Evolutionary conservation across 2,888 invertebrate species (phyloP), one percentile per base, ranked within the genome.

Genomic region (Matsumyia berberina): DNA sequence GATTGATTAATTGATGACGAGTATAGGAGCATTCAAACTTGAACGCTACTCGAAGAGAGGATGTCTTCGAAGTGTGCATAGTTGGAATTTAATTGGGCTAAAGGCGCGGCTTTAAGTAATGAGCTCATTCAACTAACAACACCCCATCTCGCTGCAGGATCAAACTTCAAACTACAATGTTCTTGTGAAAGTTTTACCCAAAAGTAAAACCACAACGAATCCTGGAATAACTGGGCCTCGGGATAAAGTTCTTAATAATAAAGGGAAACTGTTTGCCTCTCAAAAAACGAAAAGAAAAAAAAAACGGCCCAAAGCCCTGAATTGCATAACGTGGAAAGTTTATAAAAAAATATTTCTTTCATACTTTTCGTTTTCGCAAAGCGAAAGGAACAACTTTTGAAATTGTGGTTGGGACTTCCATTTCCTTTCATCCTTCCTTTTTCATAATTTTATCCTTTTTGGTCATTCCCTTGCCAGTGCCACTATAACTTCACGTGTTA

Each of bases 1-100:
- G 83, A 83, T 83, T 83, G 83, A 83, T 83, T 73, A 78, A 83
- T 83, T 78, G 83, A 83, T 83, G 83, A 78, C 79, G 66, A 67
- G 46, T 51, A 35, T 66, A 67, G 62, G 46, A 58, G 42, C 51
- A 76, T 42, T 74, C 62, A n/a, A 53, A 53, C 67, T 67, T 51
- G 62, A 31, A 42, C 57, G 44, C 29, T 49, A 74, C 69, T 80
- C 57, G 49, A 33, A 8, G 58, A 15, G 58, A 72, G 2, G 24
- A 77, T 42, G 51, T 42, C 57, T 62, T 49, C 24, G 17, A 60
- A 69, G 44, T 19, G 12, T 6, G 29, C 8, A 29, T 9, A 8
- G 67, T 51, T 12, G 58, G 19, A 60, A 37, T 64, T 76, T 58
- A 70, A 81, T 77, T 81, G 69, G 35, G 9, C 39, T 37, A 55